These are phyloP conservation scores for Cavia aperea DNA, from an alignment of 2,113 vertebrate genomes.

Conservation along the genomic window DNA sequence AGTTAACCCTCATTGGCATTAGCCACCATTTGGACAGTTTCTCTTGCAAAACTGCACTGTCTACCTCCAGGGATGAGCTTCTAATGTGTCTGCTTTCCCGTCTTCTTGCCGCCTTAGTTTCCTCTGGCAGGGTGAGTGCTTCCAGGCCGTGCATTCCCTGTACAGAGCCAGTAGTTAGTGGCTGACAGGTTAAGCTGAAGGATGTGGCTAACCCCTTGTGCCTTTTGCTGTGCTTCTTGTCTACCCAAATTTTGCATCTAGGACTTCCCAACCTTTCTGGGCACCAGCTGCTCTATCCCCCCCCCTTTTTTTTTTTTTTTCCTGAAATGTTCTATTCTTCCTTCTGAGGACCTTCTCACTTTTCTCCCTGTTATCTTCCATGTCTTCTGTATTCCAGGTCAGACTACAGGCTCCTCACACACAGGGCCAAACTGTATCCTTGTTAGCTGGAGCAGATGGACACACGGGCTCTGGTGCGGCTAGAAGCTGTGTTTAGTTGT, in stretches of 20 bases:
- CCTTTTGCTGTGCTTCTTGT: neutral
- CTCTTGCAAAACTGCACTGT: neutral
- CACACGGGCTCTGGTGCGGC: neutral
- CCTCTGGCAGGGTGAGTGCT: neutral
- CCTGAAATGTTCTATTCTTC: neutral
- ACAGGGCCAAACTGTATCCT: neutral
- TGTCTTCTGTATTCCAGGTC: neutral
- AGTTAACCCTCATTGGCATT: neutral
- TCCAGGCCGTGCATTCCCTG: neutral
- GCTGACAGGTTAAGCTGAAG: neutral
- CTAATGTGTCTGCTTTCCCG: neutral
- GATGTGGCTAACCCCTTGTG: neutral
- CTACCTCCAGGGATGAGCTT: neutral
- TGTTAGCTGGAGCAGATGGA: neutral
- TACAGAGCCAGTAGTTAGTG: neutral
- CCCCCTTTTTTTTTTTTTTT: neutral
- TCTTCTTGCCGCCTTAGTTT: neutral
- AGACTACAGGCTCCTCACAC: neutral
- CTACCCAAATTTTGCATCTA: neutral
- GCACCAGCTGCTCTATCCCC: neutral
- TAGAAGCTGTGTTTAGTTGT: neutral
- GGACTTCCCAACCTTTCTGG: neutral
- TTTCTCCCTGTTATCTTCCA: neutral
- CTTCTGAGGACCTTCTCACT: neutral
- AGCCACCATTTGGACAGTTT: neutral